These are phyloP conservation scores for Bemisia tabaci DNA, from an alignment of 1,140 invertebrate genomes.

Conservation along the genomic window DNA sequence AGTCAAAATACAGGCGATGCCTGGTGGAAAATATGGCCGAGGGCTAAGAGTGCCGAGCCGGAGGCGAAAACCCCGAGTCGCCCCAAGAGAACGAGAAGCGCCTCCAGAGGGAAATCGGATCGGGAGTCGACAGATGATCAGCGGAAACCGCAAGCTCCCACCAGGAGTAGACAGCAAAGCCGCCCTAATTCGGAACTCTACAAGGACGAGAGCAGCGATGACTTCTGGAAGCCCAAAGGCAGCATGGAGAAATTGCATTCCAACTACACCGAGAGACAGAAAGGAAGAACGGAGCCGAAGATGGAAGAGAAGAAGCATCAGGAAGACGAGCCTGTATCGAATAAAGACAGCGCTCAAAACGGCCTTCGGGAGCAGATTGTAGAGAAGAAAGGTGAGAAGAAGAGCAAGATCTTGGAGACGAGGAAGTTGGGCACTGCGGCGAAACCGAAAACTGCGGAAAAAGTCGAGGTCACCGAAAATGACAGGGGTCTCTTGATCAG, in stretches of 20 bases:
- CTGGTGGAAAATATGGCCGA: background rate
- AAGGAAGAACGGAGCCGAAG: background rate
- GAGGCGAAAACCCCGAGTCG: constrained; percentile 9
- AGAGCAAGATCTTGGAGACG: background rate
- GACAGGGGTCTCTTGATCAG: background rate
- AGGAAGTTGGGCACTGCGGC: background rate
- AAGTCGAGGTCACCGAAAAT: background rate
- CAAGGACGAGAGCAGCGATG: constrained; percentile 18
- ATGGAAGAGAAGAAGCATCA: constrained; percentile 6
- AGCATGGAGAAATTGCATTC: constrained; percentile 4
- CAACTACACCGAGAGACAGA: constrained; percentile 1
- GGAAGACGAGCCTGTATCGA: background rate
- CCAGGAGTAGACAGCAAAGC: background rate
- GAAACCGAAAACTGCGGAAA: background rate
- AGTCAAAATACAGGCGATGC: background rate
- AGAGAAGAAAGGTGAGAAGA: background rate
- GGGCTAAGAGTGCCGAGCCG: background rate
- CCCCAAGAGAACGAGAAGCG: background rate
- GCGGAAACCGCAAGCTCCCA: background rate
- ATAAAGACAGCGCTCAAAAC: background rate
- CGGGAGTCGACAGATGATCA: background rate
- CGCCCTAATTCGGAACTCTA: background rate
- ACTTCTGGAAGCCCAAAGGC: constrained; percentile 19
- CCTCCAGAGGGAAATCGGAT: background rate
- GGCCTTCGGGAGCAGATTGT: background rate